Evolutionary conservation across 2,113 vertebrate species (phyloP), one percentile per base, ranked within the genome.

Genomic region (Actenoides lindsayi): DNA sequence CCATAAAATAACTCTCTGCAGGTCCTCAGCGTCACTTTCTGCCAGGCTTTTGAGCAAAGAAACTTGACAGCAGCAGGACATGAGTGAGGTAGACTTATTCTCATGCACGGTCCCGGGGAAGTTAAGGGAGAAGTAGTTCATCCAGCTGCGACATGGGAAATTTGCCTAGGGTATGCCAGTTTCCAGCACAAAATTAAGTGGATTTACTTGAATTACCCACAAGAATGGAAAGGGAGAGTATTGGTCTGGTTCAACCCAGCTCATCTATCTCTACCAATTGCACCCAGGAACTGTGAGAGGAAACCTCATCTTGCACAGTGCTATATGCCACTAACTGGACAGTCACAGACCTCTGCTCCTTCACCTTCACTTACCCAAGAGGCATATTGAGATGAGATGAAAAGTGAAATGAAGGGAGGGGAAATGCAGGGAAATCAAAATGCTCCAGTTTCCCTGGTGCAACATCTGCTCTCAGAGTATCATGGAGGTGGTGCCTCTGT

Each of bases 11-110:
- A 48, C 5, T 64, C 41, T 12, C 56, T 50, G 35, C 31, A 51
- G 15, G 18, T 44, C 28, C 37, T 70, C 33, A 51, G 9, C 70
- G 13, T 64, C 31, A 10, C 33, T 51, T 50, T 64, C 63, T 64
- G 17, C 21, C 48, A n/a, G 10, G 28, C 2, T 33, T 67, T 65
- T 30, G 59, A 44, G 23, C 59, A 77, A 77, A 76, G 57, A 51
- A 39, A 21, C 31, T 20, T 17, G 23, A 7, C 7, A 41, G 77
- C 42, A 33, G 30, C 27, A 75, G 69, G 54, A 42, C 2, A 3
- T 4, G 11, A 0, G 1, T 1, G 6, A 75, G n/a, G 46, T 7
- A 53, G 46, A 27, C 20, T 14, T n/a, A 24, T 5, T 46, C 14
- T 35, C 7, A n/a, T 4, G 21, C 30, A 62, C 35, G 25, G 17